These are phyloP conservation scores for Bubo scandiacus DNA, from an alignment of 2,113 vertebrate genomes.

Conservation along the genomic window DNA sequence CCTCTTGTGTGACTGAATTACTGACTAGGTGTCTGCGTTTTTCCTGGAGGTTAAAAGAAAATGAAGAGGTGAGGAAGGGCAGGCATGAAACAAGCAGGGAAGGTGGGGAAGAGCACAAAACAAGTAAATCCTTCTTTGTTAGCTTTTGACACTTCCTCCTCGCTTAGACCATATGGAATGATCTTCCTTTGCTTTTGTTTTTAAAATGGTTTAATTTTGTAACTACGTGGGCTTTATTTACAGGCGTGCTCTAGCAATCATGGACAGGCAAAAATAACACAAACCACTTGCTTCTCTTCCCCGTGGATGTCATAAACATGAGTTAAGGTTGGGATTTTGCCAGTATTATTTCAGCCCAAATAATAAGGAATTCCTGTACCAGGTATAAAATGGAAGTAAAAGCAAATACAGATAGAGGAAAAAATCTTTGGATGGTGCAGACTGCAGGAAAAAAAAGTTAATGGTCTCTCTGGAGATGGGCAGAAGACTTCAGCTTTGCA, in stretches of 20 bases:
- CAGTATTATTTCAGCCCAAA: not conserved
- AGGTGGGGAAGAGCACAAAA: not conserved
- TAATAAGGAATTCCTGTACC: not conserved
- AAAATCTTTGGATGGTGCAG: not conserved
- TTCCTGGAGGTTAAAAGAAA: not conserved
- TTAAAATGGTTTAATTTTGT: not conserved
- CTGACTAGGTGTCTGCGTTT: not conserved
- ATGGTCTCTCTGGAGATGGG: not conserved
- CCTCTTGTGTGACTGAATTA: not conserved
- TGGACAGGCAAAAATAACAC: not conserved
- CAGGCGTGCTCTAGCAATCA: not conserved
- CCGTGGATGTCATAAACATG: not conserved
- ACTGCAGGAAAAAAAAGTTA: not conserved
- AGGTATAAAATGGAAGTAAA: not conserved
- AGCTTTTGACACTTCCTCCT: not conserved
- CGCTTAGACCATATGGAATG: not conserved
- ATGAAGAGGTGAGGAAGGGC: not conserved
- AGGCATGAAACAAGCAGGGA: not conserved
- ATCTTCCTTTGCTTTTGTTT: not conserved
- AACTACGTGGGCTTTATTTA: slow-evolving; percentile 4
- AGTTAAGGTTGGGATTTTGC: not conserved
- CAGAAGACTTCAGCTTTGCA: not conserved
- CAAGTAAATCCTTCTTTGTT: not conserved
- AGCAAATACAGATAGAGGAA: not conserved
- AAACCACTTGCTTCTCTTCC: not conserved